Evolutionary conservation across 2,113 vertebrate genomes (phyloP).

Genomic region (Puma concolor): DNA sequence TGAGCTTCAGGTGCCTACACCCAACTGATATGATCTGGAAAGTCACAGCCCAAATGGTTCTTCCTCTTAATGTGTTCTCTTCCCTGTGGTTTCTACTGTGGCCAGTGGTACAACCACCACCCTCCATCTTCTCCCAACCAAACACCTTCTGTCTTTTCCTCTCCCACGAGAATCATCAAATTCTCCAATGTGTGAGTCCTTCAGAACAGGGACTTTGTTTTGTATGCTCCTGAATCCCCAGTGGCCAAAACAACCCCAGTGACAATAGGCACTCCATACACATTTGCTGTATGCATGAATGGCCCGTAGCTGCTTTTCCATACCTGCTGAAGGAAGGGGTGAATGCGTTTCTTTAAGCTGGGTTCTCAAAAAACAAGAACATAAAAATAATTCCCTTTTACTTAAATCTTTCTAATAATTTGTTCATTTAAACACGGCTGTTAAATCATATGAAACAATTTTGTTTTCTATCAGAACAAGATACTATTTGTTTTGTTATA

Average conservation of each 20-base stretch:
- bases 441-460: neutral
- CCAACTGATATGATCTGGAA: neutral
- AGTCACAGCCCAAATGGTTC: neutral
- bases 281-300: neutral
- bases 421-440: conserved; percentile 43
- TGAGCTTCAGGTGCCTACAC: neutral
- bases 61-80: neutral
- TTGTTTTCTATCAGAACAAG: conserved; percentile 41
- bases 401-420: conserved; percentile 22
- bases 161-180: neutral
- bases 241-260: neutral
- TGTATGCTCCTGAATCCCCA: neutral
- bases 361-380: neutral
- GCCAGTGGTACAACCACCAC: neutral
- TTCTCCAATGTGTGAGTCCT: neutral
- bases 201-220: neutral
- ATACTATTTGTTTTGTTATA: conserved; percentile 22
- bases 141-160: neutral
- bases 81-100: neutral
- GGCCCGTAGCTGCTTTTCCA: fast-evolving
- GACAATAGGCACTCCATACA: fast-evolving
- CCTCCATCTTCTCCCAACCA: neutral
- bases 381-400: conserved; percentile 31
- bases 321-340: neutral
- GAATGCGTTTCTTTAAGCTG: neutral